Conservation (phyloP, 2,797 vertebrate species). For the Sebastolobus altivelis region DNA sequence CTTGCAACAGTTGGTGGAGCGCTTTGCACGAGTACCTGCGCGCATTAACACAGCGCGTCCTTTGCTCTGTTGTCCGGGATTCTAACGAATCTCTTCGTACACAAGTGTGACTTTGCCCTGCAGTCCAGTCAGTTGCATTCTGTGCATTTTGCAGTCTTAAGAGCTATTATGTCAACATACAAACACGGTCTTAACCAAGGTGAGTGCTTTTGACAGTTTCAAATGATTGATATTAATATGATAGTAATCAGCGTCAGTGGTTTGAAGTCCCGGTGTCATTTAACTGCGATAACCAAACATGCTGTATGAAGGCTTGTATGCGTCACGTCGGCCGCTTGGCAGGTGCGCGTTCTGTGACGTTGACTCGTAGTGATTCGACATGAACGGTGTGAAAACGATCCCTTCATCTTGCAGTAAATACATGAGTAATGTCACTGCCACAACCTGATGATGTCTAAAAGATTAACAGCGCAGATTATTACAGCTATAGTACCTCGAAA, state of each 20-base stretch:
- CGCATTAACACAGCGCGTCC: neutral
- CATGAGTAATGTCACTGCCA: slow-evolving; percentile 4
- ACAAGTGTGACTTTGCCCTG: slow-evolving; percentile 16
- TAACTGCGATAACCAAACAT: neutral
- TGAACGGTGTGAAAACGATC: slow-evolving; percentile 6
- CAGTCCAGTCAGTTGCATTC: slow-evolving; percentile 6
- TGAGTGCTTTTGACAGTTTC: neutral
- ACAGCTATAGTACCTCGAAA: neutral
- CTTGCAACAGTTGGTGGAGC: slow-evolving; percentile 5
- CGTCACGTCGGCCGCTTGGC: slow-evolving; percentile 29
- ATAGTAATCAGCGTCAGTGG: neutral
- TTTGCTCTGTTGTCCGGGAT: slow-evolving; percentile 16
- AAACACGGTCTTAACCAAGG: neutral
- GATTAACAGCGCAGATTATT: neutral
- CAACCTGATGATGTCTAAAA: neutral
- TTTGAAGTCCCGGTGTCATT: neutral
- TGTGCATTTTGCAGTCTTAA: neutral
- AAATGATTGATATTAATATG: neutral
- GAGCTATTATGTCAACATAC: neutral
- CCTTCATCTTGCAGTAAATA: slow-evolving; percentile 6
- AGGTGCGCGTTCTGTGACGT: slow-evolving; percentile 10
- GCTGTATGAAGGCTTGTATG: neutral
- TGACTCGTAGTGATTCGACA: neutral
- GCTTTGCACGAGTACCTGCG: slow-evolving; percentile 24
- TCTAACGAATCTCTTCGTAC: slow-evolving; percentile 10